These are phyloP conservation scores for Cercopithecus petaurista DNA, from an alignment of 2,797 vertebrate species.

Conservation along the genomic window DNA sequence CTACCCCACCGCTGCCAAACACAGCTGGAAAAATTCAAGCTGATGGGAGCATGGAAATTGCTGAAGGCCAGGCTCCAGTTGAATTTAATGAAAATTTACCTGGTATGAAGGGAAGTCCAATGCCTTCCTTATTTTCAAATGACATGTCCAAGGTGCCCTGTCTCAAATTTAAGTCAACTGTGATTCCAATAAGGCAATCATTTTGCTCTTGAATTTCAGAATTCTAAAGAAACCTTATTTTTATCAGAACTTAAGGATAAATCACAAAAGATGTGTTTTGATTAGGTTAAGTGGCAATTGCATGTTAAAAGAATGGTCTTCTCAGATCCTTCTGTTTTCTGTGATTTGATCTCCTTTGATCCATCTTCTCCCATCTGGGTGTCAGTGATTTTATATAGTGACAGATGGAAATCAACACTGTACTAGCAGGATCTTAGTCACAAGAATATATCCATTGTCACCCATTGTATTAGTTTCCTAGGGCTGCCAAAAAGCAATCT, in stretches of 20 bases:
- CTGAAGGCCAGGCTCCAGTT: not conserved
- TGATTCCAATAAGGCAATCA: not conserved
- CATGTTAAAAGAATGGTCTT: not conserved
- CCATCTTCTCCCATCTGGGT: not conserved
- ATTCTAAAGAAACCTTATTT: not conserved
- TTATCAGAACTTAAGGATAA: not conserved
- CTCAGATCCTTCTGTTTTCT: not conserved
- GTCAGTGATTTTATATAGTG: not conserved
- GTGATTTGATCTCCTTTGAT: not conserved
- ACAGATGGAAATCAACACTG: not conserved
- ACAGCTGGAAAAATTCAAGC: not conserved
- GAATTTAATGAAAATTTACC: not conserved
- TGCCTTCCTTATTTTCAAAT: not conserved
- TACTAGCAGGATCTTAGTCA: not conserved
- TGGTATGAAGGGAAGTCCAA: not conserved
- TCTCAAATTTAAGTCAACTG: not conserved
- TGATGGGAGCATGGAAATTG: rapidly evolving
- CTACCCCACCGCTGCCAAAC: not conserved
- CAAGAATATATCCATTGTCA: not conserved
- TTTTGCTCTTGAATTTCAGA: not conserved
- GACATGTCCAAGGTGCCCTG: not conserved
- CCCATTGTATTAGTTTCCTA: not conserved
- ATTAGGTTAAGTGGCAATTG: not conserved
- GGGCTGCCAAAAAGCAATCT: not conserved
- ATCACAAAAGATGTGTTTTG: not conserved